phyloP scores from a whole-genome alignment of 1,140 invertebrate genomes.

The Zaprionus gabonicus region DNA sequence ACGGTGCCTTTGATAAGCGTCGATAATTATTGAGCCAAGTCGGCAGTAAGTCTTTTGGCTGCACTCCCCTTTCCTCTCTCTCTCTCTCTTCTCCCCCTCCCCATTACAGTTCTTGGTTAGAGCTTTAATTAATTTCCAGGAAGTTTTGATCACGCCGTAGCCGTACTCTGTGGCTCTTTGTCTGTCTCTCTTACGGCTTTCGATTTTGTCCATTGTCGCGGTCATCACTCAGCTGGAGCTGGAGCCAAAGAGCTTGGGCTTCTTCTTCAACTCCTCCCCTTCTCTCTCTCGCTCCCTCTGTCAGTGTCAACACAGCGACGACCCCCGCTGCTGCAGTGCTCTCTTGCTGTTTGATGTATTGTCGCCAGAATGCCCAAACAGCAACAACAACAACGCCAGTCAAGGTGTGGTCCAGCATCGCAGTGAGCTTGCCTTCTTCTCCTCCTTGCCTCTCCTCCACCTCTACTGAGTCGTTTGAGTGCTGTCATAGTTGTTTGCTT shows the following conservation, averaged over 20 bases:
- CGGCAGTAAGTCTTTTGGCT: constrained; percentile 9
- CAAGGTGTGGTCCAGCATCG: constrained; percentile 70
- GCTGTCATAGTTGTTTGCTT: constrained; percentile 61
- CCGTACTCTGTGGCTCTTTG: background rate
- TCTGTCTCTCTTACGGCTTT: constrained; percentile 55
- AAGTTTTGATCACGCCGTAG: constrained; percentile 68
- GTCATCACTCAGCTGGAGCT: constrained; percentile 74
- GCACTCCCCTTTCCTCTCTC: background rate
- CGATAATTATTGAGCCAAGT: constrained; percentile 77
- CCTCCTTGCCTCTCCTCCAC: background rate
- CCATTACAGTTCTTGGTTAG: constrained; percentile 50
- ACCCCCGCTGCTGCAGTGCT: constrained; percentile 69
- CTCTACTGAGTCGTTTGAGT: constrained; percentile 34
- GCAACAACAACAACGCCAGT: constrained; percentile 21
- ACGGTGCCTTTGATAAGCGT: constrained; percentile 82
- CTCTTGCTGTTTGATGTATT: constrained; percentile 81
- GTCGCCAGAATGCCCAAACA: constrained; percentile 47
- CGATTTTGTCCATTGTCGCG: constrained; percentile 78
- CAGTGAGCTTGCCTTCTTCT: background rate
- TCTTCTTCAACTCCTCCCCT: constrained; percentile 7
- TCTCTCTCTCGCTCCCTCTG: constrained; percentile 52
- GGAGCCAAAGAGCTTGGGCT: constrained; percentile 1
- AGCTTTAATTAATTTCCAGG: constrained; percentile 80
- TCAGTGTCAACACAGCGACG: constrained; percentile 76
- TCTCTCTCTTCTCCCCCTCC: constrained; percentile 11